A percentile compares a stretch with the other conserved stretches of the same genome.
These are phyloP conservation scores for Hypotaenidia okinawae DNA, from an alignment of 2,797 vertebrate genomes.

Conservation along the genomic window DNA sequence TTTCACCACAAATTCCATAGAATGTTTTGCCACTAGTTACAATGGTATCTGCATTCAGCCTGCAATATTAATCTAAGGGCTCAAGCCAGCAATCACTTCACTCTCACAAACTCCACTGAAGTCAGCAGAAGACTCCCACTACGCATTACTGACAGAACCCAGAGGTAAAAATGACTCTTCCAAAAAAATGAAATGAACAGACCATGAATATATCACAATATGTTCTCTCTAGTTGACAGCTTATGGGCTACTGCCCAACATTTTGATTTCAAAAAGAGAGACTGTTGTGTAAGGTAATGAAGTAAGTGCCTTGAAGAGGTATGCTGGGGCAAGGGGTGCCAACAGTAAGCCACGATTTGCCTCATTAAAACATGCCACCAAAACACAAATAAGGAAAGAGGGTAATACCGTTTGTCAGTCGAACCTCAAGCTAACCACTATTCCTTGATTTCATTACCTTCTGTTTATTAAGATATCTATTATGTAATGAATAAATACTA, in stretches of 20 bases:
- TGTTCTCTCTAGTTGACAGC: not conserved
- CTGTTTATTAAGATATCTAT: not conserved
- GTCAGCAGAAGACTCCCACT: constrained; percentile 11
- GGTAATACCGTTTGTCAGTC: not conserved
- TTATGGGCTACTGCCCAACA: constrained; percentile 25
- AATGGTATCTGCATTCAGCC: not conserved
- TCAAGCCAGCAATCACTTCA: constrained; percentile 11
- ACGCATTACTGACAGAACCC: constrained; percentile 26
- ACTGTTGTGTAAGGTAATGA: constrained; percentile 22
- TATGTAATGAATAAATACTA: not conserved
- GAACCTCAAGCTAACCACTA: not conserved
- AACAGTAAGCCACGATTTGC: not conserved
- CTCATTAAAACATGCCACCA: not conserved
- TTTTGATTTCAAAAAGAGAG: constrained; percentile 15
- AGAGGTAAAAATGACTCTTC: constrained; percentile 38
- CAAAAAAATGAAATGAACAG: constrained; percentile 6
- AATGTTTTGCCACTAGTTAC: not conserved
- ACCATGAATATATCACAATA: not conserved
- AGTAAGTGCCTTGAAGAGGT: constrained; percentile 7
- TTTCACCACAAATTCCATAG: not conserved
- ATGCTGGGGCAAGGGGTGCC: not conserved
- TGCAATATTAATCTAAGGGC: not conserved
- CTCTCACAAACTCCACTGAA: not conserved
- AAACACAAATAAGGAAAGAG: not conserved
- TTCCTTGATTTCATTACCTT: not conserved